These are phyloP conservation scores for Catharus minimus DNA, from an alignment of 2,113 vertebrate genomes.

Conservation along the genomic window DNA sequence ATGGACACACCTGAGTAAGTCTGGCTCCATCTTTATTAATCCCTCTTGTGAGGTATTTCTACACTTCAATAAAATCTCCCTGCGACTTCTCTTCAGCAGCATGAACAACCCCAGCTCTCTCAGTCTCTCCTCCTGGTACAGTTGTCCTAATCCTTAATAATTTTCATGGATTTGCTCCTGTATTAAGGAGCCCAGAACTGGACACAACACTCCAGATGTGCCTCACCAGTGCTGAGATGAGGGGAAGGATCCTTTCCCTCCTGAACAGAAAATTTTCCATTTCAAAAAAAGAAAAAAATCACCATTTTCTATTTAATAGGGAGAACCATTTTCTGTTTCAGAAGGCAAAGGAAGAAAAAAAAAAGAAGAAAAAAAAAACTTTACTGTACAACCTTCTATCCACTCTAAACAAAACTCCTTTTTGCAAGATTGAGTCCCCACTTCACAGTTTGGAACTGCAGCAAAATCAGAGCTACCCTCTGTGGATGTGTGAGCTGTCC, in stretches of 20 bases:
- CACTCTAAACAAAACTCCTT: neutral
- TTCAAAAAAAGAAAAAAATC: neutral
- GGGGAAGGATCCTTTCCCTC: neutral
- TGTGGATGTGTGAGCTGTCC: conserved; percentile 53
- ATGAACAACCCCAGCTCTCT: neutral
- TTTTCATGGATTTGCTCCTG: accelerated
- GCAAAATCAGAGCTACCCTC: conserved; percentile 49
- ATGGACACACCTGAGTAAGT: neutral
- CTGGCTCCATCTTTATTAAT: neutral
- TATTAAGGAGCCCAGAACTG: neutral
- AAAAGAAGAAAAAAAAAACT: neutral
- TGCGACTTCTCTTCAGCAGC: neutral
- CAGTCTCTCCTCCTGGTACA: neutral
- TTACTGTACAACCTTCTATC: neutral
- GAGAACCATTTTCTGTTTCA: neutral
- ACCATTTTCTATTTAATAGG: neutral
- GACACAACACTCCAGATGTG: neutral
- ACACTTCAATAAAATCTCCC: neutral
- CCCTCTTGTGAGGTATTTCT: neutral
- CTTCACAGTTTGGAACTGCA: conserved; percentile 42
- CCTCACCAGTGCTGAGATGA: neutral
- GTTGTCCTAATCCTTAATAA: neutral
- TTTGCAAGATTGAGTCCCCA: conserved; percentile 21
- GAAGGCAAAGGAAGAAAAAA: neutral
- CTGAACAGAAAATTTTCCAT: neutral